These are phyloP conservation scores for Hydropsyche betteni DNA, from an alignment of 2,888 invertebrate species.

Conservation along the genomic window DNA sequence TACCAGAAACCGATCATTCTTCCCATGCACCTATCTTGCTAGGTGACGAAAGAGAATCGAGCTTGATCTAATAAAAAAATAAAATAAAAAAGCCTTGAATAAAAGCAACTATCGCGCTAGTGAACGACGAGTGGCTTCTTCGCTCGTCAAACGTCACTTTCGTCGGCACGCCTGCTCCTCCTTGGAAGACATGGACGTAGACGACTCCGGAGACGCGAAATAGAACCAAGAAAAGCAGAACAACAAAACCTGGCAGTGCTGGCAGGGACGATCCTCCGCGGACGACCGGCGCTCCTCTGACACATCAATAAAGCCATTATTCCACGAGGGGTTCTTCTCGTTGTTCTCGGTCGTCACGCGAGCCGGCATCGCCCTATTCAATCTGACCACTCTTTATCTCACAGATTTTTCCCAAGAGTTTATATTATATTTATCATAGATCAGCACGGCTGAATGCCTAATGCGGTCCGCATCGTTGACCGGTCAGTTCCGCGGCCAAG, in stretches of 20 bases:
- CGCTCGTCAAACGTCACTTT: conserved; percentile 39
- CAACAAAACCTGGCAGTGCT: conserved; percentile 38
- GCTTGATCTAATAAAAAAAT: background rate
- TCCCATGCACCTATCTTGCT: too few relatives aligned
- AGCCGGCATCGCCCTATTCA: conserved; percentile 50
- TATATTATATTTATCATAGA: conserved; percentile 49
- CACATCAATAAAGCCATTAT: conserved; percentile 52
- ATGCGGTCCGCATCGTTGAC: conserved; percentile 30
- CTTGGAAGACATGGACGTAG: conserved; percentile 25
- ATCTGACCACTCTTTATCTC: conserved; percentile 50
- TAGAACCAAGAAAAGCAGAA: conserved; percentile 33
- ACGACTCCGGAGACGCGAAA: conserved; percentile 17
- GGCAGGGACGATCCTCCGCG: background rate
- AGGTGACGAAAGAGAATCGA: too few relatives aligned
- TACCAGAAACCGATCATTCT: too few relatives aligned
- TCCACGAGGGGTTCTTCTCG: conserved; percentile 49
- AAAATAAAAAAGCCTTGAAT: conserved; percentile 1
- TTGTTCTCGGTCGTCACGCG: conserved; percentile 47
- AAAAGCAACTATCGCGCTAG: conserved; percentile 6
- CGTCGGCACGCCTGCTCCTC: conserved; percentile 28
- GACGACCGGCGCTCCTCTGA: conserved; percentile 45
- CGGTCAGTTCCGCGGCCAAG: conserved; percentile 22
- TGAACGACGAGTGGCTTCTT: conserved; percentile 32
- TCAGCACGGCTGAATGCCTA: conserved; percentile 47
- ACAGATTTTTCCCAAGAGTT: conserved; percentile 50